phyloP scores from a whole-genome alignment of 2,113 vertebrate genomes.

The Perca flavescens region DNA sequence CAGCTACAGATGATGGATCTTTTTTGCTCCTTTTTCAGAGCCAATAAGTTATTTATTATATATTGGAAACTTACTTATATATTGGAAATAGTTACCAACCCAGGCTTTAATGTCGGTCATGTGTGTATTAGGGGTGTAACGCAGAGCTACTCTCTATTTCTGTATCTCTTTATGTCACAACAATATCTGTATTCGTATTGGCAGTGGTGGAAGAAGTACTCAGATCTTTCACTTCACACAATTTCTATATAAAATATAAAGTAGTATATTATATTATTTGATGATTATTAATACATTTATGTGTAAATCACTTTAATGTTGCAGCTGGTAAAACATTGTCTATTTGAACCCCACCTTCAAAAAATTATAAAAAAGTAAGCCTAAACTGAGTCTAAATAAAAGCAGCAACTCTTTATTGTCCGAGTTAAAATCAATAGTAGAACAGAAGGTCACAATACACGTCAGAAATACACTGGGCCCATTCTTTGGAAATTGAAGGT shows the following conservation, averaged over 20 bases:
- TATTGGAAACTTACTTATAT: too few species aligned
- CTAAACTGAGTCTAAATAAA: too few species aligned
- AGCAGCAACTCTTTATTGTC: not conserved
- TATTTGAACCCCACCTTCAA: not conserved
- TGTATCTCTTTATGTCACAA: not conserved
- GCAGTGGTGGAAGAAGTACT: not conserved
- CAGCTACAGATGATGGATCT: too few species aligned
- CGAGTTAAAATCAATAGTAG: not conserved
- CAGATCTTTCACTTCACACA: not conserved
- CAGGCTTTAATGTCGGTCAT: not conserved
- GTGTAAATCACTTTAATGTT: not conserved
- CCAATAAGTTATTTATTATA: too few species aligned
- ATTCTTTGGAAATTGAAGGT: not conserved
- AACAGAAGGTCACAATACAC: not conserved
- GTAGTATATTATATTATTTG: too few species aligned
- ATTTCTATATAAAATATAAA: too few species aligned
- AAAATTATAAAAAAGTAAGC: too few species aligned
- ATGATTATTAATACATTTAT: not conserved
- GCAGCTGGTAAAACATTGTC: not conserved
- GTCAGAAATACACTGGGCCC: not conserved
- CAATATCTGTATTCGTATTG: not conserved
- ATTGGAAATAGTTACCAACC: too few species aligned
- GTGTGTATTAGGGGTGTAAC: not conserved
- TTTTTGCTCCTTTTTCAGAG: too few species aligned
- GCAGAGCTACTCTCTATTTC: not conserved